These are phyloP conservation scores for Polietes domitor DNA, from an alignment of 2,888 invertebrate genomes.

Conservation along the genomic window DNA sequence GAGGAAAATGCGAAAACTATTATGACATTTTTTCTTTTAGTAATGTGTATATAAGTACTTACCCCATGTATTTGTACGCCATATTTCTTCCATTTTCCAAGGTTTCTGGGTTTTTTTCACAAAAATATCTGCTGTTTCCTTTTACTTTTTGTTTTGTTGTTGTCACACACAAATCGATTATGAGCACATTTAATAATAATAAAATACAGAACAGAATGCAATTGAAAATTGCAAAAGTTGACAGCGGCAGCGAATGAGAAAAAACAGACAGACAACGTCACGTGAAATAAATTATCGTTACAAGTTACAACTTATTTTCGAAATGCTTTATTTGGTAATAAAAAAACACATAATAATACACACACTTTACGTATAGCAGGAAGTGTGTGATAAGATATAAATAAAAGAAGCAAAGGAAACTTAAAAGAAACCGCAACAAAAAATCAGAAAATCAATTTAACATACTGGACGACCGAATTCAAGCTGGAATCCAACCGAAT, in stretches of 20 bases:
- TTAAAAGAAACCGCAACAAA: background rate
- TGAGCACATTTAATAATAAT: background rate
- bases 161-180: background rate
- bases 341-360: background rate
- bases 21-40: too few relatives aligned
- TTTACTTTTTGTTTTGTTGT: background rate
- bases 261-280: background rate
- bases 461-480: background rate
- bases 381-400: background rate
- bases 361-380: background rate
- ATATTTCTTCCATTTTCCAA: conserved; percentile 63
- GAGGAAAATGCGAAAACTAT: too few relatives aligned
- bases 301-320: background rate
- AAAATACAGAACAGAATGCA: background rate
- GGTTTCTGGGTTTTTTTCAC: conserved; percentile 46
- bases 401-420: background rate
- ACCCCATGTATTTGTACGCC: conserved; percentile 63
- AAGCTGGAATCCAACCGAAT: background rate
- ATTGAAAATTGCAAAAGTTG: background rate
- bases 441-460: background rate
- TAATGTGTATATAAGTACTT: background rate
- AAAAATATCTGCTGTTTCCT: conserved; percentile 1
- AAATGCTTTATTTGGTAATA: background rate
- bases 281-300: background rate
- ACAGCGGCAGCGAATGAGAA: background rate